Percentiles rank a stretch among this genome's conserved stretches.
phyloP scores from a whole-genome alignment of 35 echinoderm and acorn worm species.

The Diadema setosum region DNA sequence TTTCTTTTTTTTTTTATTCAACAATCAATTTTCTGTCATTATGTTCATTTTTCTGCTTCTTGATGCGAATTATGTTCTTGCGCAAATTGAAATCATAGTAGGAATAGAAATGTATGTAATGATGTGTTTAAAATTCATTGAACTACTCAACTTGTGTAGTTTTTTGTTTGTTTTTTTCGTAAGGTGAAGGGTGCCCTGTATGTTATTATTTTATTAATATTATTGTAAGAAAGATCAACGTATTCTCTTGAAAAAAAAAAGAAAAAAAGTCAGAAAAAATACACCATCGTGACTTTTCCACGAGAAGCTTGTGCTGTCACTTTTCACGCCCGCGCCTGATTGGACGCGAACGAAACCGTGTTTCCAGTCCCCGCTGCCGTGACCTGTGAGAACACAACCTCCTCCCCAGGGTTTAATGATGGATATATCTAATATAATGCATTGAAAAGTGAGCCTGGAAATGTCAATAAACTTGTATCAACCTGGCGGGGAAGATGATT shows the following conservation, averaged over 20 bases:
- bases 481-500: slow-evolving; percentile 14
- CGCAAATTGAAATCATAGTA: not conserved
- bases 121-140: not conserved
- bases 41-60: not conserved
- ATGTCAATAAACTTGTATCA: slow-evolving; percentile 24
- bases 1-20: not conserved
- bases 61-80: no score
- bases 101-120: not conserved
- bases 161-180: not conserved
- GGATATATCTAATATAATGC: slow-evolving; percentile 7
- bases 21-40: no score
- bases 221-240: not conserved
- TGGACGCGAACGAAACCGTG: no score
- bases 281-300: not conserved
- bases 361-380: no score
- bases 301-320: no score
- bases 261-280: not conserved
- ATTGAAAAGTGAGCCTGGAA: slow-evolving; percentile 1
- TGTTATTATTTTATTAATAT: not conserved
- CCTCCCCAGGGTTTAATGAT: not conserved
- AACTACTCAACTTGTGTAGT: not conserved
- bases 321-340: no score
- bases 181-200: not conserved
- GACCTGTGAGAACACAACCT: not conserved
- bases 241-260: not conserved